Base-by-base conservation (phyloP, 2,113 vertebrate genomes). In the Sinocyclocheilus anshuiensis region DNA sequence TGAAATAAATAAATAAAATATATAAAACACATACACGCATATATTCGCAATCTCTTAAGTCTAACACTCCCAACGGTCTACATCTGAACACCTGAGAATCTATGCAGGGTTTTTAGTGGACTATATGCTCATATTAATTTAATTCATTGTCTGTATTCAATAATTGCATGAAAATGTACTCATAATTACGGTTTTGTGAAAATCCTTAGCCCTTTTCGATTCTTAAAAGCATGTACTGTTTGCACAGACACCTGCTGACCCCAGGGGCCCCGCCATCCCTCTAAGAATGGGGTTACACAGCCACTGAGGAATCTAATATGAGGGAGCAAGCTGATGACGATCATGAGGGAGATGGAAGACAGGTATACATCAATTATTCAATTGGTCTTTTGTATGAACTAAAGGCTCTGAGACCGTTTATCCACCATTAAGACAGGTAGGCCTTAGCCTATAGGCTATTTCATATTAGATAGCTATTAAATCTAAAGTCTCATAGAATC, bases 301-400 rank as follows among this genome's bases (percentile, higher is more conserved):
- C 39, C 39, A 85, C 57, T n/a, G 65, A 74, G 22, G 18, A 22
- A 87, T 88, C 57, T 11, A 48, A 71, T 86, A 77, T 82, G 67
- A 36, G 7, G 48, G 39, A 84, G 81, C 78, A 86, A 61, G 71
- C 50, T 48, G 75, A 61, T 39, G 15, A 83, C 78, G 59, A 39
- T 48, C 20, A 53, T 67, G 45, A 55, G 36, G 45, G 3, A 85
- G 81, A 50, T 63, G 10, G 74, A 74, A n/a, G 83, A 84, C 75
- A 29, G 61, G 50, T 48, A 12, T 22, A 22, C 76, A 87, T 76
- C 10, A 91, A 90, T 90, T 87, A 91, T 87, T 84, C 86, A 91
- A 50, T 65, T 36, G 65, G 78, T 65, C 77, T 86, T 88, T 55
- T 69, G 86, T 88, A 36, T 75, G 55, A 89, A 86, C 81, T 75